Conservation (phyloP, 1,140 invertebrate species). For the Chrysomallon squamiferum region DNA sequence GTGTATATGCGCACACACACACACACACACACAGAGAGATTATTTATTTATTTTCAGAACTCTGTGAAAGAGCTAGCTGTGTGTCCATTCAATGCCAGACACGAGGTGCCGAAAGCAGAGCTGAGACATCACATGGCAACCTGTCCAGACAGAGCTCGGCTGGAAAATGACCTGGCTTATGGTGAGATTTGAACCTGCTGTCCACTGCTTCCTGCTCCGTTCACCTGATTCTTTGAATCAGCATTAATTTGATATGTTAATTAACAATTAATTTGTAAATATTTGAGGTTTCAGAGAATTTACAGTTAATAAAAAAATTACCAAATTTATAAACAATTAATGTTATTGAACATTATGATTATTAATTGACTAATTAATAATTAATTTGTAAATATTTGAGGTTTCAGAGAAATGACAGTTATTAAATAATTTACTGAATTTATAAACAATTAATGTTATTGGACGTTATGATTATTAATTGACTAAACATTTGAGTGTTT, state of each 20-base stretch:
- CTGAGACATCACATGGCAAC: constrained; percentile 39
- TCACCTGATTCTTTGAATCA: not conserved
- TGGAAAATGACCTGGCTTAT: constrained; percentile 33
- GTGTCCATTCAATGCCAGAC: constrained; percentile 51
- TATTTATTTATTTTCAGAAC: no score
- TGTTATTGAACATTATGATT: not conserved
- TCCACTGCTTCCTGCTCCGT: not conserved
- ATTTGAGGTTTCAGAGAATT: not conserved
- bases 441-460: not conserved
- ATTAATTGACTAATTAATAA: no score
- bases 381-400: not conserved
- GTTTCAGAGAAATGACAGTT: not conserved
- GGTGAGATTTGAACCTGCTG: constrained; percentile 18
- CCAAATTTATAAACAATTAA: not conserved
- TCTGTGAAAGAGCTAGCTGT: constrained; percentile 31
- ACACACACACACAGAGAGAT: no score
- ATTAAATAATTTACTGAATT: not conserved
- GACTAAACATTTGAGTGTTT: no score
- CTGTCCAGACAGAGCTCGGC: constrained; percentile 38
- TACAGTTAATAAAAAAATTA: not conserved
- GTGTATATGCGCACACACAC: no score
- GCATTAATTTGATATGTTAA: not conserved
- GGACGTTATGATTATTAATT: not conserved
- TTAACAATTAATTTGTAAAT: not conserved
- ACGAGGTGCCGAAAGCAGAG: constrained; percentile 46